Evolutionary conservation across 2,888 invertebrate genomes (phyloP).

Genomic region (Vannuccia rotundouncinata): DNA sequence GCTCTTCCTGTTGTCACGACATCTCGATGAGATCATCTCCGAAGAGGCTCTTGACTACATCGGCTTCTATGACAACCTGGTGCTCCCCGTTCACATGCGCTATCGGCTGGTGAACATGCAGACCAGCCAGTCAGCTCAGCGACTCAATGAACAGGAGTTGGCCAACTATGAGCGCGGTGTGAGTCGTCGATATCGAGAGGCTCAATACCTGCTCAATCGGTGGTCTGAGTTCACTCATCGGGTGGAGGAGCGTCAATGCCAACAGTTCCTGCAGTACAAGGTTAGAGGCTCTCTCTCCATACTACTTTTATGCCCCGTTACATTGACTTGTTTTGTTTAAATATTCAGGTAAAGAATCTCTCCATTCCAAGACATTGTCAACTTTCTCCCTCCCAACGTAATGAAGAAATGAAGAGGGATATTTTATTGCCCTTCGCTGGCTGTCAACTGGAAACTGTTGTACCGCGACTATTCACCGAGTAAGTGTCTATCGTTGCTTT

Average conservation of each 20-base stretch:
- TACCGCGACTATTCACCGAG: conserved; percentile 14
- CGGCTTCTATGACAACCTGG: conserved; percentile 17
- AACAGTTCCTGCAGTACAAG: background rate
- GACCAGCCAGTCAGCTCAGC: background rate
- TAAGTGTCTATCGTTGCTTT: background rate
- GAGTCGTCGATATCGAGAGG: background rate
- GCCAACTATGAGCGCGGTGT: background rate
- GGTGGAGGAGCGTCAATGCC: background rate
- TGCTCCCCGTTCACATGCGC: background rate
- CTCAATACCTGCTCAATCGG: background rate
- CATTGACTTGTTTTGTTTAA: too few species aligned
- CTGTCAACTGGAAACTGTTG: background rate
- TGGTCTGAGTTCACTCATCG: background rate
- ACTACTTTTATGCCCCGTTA: too few species aligned
- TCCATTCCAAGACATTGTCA: too few species aligned
- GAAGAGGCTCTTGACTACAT: conserved; percentile 2
- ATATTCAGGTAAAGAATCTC: too few species aligned
- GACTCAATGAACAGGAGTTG: background rate
- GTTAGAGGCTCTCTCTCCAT: too few species aligned
- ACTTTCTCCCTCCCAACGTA: too few species aligned
- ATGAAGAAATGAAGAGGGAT: too few species aligned
- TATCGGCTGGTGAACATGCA: background rate
- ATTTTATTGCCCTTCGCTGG: too few species aligned
- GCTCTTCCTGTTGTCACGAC: background rate
- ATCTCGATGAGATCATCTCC: conserved; percentile 2